Evolutionary conservation across 2,113 vertebrate genomes (phyloP).

Genomic region (Microcebus murinus): DNA sequence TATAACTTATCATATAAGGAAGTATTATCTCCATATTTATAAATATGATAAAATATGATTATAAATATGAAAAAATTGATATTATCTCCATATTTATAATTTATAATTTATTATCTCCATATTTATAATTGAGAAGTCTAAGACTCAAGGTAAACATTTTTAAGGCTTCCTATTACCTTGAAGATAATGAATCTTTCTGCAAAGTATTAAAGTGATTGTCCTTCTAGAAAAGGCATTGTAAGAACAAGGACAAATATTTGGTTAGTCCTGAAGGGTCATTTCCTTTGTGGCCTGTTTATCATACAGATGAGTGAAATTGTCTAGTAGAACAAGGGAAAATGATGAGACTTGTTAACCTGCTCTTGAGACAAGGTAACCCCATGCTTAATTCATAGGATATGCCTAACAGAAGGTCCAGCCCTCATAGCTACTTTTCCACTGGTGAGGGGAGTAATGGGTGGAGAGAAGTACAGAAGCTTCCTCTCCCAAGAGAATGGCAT

Average conservation of each 20-base stretch:
- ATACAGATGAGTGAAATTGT: background rate
- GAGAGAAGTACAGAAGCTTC: background rate
- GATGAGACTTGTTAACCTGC: background rate
- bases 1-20: background rate
- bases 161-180: background rate
- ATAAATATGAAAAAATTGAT: background rate
- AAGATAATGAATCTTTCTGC: background rate
- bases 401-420: background rate
- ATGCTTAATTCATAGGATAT: background rate
- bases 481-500: background rate
- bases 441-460: background rate
- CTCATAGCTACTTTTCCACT: background rate
- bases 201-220: background rate
- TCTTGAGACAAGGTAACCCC: background rate
- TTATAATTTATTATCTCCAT: background rate
- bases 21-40: background rate
- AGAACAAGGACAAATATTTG: background rate
- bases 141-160: background rate
- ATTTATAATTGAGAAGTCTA: background rate
- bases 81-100: background rate
- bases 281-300: background rate
- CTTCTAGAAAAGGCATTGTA: background rate
- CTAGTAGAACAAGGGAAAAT: background rate
- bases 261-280: background rate
- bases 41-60: background rate